Evolutionary conservation across 2,888 invertebrate genomes (phyloP), one percentile per base, ranked within the genome.

Genomic region (Lypha dubia): DNA sequence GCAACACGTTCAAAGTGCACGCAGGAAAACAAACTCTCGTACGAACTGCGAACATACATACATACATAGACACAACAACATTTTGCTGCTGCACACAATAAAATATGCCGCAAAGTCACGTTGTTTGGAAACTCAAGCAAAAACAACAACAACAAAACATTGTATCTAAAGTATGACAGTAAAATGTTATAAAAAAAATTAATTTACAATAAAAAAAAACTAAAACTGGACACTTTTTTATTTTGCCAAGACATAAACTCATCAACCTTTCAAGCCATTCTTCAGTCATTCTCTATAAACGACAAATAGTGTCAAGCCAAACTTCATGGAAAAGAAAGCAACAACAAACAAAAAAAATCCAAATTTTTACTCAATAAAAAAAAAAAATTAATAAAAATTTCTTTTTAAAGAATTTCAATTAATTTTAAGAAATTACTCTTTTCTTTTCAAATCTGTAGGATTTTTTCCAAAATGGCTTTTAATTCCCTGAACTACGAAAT

Each of bases 51-150:
- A n/a, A n/a, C n/a, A n/a, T n/a, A n/a, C n/a, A n/a, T n/a, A n/a
- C n/a, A n/a, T n/a, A n/a, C n/a, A n/a, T n/a, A n/a, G n/a, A n/a
- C n/a, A n/a, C 3, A 8, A 38, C 75, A 49, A 38, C 38, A 24
- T 32, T 56, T 46, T 20, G 17, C 71, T 63, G 75, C 56, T 22
- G 49, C 77, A 17, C 24, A 74, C 53, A 62, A 77, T 63, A 84
- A 86, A 85, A 85, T 85, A 71, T 82, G 73, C 81, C 75, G 81
- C 86, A 86, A 85, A 85, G 85, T 83, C 85, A 85, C 79, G 84
- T 83, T 84, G 83, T 56, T 68, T 82, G 56, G 22, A 49, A 65
- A 58, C 58, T 79, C 17, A 49, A 56, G 17, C 44, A 80, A 60
- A 49, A 53, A 22, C 32, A 74, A 60, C 46, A 56, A 20, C 38